A percentile compares a stretch with the other conserved stretches of the same genome.
phyloP scores from a whole-genome alignment of 1,140 invertebrate species.

The Heterodera schachtii region DNA sequence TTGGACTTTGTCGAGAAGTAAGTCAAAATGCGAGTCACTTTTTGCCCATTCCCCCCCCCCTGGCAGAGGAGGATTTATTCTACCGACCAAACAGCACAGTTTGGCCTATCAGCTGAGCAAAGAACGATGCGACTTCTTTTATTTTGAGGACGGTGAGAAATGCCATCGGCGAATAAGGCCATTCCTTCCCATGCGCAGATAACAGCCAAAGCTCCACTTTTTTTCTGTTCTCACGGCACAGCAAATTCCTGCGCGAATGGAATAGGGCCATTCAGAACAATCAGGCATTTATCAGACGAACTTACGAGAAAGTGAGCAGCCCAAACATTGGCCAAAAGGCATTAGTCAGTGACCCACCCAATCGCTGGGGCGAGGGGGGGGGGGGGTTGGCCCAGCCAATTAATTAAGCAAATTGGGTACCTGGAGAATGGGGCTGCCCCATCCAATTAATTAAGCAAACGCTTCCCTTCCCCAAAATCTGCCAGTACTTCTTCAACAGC shows the following conservation, averaged over 20 bases:
- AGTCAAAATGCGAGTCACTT: background rate
- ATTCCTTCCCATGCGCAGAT: constrained; percentile 25
- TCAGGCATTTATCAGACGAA: constrained; percentile 45
- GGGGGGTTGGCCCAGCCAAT: too few relatives aligned
- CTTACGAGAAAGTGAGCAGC: constrained; percentile 20
- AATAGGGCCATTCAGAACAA: constrained; percentile 46
- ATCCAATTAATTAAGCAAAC: too few relatives aligned
- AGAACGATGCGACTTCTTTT: constrained; percentile 49
- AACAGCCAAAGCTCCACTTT: constrained; percentile 45
- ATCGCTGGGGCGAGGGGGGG: too few relatives aligned
- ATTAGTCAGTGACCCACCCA: background rate
- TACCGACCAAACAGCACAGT: constrained; percentile 49
- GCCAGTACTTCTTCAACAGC: constrained; percentile 36
- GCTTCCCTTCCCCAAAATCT: background rate
- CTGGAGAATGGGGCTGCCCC: too few relatives aligned
- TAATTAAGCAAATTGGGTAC: too few relatives aligned
- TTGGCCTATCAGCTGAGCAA: constrained; percentile 33
- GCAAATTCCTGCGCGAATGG: constrained; percentile 39
- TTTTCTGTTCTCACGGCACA: constrained; percentile 40
- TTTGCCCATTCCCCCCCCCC: background rate
- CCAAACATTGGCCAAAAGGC: constrained; percentile 6
- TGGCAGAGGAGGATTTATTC: constrained; percentile 43
- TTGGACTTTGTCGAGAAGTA: constrained; percentile 45
- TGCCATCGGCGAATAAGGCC: background rate
- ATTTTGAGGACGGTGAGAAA: constrained; percentile 44